phyloP scores from a whole-genome alignment of 2,113 vertebrate species.

The Madoqua kirkii region DNA sequence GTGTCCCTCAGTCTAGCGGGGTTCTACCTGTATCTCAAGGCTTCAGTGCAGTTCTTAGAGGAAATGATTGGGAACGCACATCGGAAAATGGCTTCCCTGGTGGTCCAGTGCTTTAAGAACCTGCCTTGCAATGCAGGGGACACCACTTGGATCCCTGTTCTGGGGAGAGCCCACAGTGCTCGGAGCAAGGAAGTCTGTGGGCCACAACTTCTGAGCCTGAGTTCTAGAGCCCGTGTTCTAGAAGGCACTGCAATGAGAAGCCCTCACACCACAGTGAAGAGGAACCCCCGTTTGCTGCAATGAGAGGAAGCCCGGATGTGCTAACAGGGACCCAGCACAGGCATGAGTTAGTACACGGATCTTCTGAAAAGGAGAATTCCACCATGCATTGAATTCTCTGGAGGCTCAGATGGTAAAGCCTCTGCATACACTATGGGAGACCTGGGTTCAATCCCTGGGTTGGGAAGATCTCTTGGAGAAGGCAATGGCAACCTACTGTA shows the following conservation, averaged over 20 bases:
- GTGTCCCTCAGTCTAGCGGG: accelerated
- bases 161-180: neutral
- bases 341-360: neutral
- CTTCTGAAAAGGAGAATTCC: neutral
- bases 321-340: neutral
- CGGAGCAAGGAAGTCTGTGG: neutral
- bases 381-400: neutral
- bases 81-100: neutral
- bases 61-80: neutral
- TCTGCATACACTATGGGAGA: neutral
- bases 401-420: neutral
- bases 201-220: neutral
- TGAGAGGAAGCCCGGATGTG: neutral
- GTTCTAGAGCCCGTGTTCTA: neutral
- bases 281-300: neutral
- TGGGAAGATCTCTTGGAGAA: neutral
- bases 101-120: neutral
- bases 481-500: neutral
- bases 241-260: neutral
- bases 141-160: neutral
- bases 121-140: neutral
- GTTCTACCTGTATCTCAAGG: neutral
- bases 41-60: neutral
- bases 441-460: neutral
- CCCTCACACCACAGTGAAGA: neutral